These are phyloP conservation scores for Ciona savignyi DNA, from an alignment of 23 tunicate species.

Conservation along the genomic window DNA sequence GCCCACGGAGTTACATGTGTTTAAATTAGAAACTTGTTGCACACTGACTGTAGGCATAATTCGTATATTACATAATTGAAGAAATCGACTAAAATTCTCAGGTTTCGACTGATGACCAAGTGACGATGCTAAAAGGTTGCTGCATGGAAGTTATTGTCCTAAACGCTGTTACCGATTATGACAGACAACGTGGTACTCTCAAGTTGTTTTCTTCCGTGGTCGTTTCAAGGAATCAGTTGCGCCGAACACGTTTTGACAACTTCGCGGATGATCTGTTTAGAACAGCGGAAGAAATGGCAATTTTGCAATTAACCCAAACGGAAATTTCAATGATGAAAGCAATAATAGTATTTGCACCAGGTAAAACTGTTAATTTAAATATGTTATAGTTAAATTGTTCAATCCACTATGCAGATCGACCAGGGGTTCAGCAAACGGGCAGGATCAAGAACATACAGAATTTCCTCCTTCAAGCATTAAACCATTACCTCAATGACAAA, in stretches of 20 bases:
- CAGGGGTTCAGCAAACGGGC: not conserved
- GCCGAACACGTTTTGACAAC: not conserved
- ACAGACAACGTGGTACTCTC: not conserved
- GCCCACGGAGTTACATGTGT: too few species aligned
- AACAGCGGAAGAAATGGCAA: not conserved
- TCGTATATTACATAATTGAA: too few species aligned
- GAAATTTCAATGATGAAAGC: not conserved
- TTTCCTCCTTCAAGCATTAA: not conserved
- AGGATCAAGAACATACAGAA: not conserved
- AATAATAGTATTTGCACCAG: not conserved
- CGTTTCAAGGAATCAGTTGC: not conserved
- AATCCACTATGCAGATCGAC: not conserved
- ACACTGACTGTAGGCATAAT: too few species aligned
- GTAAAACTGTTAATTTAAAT: not conserved
- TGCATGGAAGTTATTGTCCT: slow-evolving; percentile 73
- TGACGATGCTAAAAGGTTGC: slow-evolving; percentile 30
- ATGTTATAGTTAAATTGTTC: not conserved
- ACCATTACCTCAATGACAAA: not conserved
- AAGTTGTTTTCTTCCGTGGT: not conserved
- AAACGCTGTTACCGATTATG: slow-evolving; percentile 13
- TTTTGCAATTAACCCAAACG: not conserved
- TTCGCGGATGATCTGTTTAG: not conserved
- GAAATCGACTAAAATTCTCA: not conserved
- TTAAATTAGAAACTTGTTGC: too few species aligned
- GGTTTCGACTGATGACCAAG: slow-evolving; percentile 57